Evolutionary conservation across 2,888 invertebrate genomes (phyloP), one percentile per base, ranked within the genome.

Genomic region (Torymus texanus): DNA sequence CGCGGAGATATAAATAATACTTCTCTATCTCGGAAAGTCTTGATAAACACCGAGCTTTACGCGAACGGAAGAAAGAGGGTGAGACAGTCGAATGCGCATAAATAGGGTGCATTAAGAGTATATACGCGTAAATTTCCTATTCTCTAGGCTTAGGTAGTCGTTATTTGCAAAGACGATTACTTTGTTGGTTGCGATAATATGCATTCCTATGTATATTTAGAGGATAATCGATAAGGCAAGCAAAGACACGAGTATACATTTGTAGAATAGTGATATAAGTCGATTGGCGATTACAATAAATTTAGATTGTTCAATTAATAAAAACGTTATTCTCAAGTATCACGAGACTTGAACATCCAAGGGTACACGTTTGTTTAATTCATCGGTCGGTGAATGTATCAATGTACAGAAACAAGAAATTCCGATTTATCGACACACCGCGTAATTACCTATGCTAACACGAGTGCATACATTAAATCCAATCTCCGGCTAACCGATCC

Each of bases 1-100:
- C 51, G 8, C 41, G 51, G 51, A 75, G 50, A 67, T 66, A 67
- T 66, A 67, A 67, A 67, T 53, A 67, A 59, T 67, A n/a, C 21
- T 51, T 8, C n/a, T 73, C 16, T n/a, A n/a, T 24, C 21, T 21
- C 3, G 24, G 59, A 16, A 13, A 29, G n/a, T 58, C 50, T 21
- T 58, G 74, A 66, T 74, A 65, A 66, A 66, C 24, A 59, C 51
- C 53, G 14, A 16, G 59, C 58, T 67, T 59, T 59, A 50, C 16
- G 14, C 41, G n/a, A 29, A 61, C 8, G 24, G 51, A 24, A 16
- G 3, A 24, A 16, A 14, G 41, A 53, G 16, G 58, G 56, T 51
- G 66, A 58, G 11, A 10, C n/a, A 16, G 58, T 65, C 18, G 14
- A 2, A 63, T 56, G 50, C 12, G 29, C 24, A 4, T 18, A 56